A percentile compares a stretch with the other conserved stretches of the same genome.
phyloP scores from a whole-genome alignment of 2,888 invertebrate genomes.

The Syrista parreyssii region DNA sequence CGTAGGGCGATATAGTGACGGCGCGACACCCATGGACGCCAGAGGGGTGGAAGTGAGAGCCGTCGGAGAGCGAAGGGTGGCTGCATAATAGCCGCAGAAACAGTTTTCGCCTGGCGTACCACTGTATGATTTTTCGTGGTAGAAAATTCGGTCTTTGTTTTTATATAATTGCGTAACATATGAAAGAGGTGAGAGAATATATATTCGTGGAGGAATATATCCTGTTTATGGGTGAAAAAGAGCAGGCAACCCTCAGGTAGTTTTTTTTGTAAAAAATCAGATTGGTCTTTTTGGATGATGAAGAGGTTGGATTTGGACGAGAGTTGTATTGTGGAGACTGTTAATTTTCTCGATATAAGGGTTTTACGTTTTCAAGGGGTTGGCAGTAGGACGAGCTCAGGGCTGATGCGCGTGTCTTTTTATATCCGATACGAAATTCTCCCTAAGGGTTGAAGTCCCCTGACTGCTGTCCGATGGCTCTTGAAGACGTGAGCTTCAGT shows the following conservation, averaged over 20 bases:
- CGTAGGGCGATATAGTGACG: neutral
- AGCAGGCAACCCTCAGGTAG: too few relatives aligned
- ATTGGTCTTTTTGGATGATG: neutral
- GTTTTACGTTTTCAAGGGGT: neutral
- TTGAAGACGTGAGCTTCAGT: neutral
- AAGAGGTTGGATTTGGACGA: neutral
- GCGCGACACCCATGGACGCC: neutral
- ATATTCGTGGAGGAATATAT: neutral
- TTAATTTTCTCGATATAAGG: neutral
- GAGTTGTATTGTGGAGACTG: neutral
- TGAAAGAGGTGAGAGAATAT: neutral
- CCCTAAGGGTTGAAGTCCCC: neutral
- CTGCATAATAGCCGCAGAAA: neutral
- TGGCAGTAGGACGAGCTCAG: neutral
- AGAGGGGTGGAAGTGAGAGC: neutral
- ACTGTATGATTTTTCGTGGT: neutral
- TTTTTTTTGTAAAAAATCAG: neutral
- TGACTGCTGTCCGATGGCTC: neutral
- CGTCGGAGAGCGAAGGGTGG: neutral
- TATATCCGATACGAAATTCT: neutral
- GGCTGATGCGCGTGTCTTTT: neutral
- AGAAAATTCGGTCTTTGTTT: neutral
- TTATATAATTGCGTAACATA: neutral
- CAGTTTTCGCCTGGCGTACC: neutral
- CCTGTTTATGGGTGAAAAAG: neutral